A percentile compares a stretch with the other conserved stretches of the same genome.
phyloP scores from a whole-genome alignment of 2,113 vertebrate genomes.

The Rhabdomys dilectus region DNA sequence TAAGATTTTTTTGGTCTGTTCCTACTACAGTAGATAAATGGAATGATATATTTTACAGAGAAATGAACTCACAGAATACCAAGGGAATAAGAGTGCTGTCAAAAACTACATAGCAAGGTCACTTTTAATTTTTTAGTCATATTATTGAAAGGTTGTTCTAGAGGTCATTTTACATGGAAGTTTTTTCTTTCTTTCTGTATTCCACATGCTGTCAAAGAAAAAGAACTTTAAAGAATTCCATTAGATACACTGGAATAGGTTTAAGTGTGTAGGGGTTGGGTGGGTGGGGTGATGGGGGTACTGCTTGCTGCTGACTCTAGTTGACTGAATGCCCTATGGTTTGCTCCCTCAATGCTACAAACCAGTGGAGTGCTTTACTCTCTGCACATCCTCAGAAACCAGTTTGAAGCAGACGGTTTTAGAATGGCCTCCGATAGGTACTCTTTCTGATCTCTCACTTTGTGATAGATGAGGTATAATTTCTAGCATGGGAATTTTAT shows the following conservation, averaged over 20 bases:
- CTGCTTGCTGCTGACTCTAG: background rate
- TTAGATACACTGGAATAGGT: background rate
- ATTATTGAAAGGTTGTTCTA: background rate
- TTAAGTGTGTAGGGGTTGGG: background rate
- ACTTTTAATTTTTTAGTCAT: background rate
- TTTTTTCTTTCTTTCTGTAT: background rate
- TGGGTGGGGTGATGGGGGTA: background rate
- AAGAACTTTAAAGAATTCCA: slow-evolving; percentile 16
- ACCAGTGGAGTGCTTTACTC: background rate
- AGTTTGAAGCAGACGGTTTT: slow-evolving; percentile 41
- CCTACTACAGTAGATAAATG: background rate
- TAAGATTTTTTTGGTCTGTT: background rate
- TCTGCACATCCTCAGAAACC: background rate
- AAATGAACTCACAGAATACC: slow-evolving; percentile 14
- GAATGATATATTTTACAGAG: slow-evolving; percentile 10
- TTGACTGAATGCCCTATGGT: background rate
- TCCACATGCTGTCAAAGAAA: background rate
- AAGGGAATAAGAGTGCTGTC: background rate
- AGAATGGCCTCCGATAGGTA: background rate
- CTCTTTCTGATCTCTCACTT: slow-evolving; percentile 65
- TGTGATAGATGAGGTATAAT: slow-evolving; percentile 61
- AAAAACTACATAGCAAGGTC: background rate
- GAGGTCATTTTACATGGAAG: background rate
- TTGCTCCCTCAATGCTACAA: background rate
- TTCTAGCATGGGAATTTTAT: slow-evolving; percentile 59